Percentiles rank a stretch among this genome's conserved stretches.
Conservation (phyloP, 2,113 vertebrate genomes). For the Eonycteris spelaea region DNA sequence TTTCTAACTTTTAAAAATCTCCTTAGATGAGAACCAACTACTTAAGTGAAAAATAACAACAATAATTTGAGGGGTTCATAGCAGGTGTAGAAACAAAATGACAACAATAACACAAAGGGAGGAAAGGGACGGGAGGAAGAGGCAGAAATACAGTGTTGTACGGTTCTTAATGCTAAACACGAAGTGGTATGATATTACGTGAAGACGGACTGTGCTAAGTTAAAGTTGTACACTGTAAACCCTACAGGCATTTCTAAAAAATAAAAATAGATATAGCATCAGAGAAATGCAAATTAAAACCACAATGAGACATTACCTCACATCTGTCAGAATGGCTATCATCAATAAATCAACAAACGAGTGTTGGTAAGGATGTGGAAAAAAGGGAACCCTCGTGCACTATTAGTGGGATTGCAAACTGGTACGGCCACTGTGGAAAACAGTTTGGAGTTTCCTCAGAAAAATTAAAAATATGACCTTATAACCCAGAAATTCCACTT, state of each 20-base stretch:
- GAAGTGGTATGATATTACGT: not conserved
- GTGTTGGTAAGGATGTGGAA: too few relatives aligned
- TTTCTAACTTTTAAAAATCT: not conserved
- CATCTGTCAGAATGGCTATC: too few relatives aligned
- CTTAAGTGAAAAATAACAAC: not conserved
- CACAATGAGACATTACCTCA: too few relatives aligned
- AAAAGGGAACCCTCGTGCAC: too few relatives aligned
- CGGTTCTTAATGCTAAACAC: not conserved
- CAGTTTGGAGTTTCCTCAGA: too few relatives aligned
- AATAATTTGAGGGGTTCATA: not conserved
- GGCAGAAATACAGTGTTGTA: not conserved
- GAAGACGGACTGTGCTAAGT: not conserved
- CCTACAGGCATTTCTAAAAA: not conserved
- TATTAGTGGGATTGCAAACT: too few relatives aligned
- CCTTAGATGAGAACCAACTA: not conserved
- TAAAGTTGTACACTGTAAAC: not conserved
- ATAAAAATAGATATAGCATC: not conserved
- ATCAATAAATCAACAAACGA: too few relatives aligned
- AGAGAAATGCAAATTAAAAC: too few relatives aligned
- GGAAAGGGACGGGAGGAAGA: not conserved
- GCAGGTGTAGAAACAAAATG: not conserved
- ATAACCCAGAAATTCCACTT: too few relatives aligned
- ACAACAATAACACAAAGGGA: not conserved
- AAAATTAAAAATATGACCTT: too few relatives aligned
- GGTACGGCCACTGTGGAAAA: too few relatives aligned